Evolutionary conservation across 2,797 vertebrate genomes (phyloP).

Genomic region (Hapalemur alaotrensis): DNA sequence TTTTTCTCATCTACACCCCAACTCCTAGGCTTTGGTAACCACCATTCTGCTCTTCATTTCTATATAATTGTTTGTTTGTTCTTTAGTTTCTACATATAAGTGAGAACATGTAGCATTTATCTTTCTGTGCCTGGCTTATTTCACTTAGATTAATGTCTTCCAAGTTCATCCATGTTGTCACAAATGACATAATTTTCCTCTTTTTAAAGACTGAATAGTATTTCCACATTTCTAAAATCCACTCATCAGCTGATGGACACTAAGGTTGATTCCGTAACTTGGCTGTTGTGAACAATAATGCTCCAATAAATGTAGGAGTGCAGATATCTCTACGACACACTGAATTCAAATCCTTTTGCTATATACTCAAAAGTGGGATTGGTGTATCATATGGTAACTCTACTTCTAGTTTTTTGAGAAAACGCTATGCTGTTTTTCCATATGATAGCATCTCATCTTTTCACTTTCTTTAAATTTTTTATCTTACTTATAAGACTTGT

Average conservation of each 20-base stretch:
- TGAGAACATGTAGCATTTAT: background rate
- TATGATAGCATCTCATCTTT: background rate
- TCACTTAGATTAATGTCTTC: background rate
- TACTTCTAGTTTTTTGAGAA: background rate
- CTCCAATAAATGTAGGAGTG: background rate
- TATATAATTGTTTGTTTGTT: background rate
- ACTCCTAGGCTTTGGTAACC: background rate
- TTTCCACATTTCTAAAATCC: background rate
- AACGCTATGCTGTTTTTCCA: background rate
- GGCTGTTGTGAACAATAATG: background rate
- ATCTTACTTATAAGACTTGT: background rate
- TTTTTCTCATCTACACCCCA: background rate
- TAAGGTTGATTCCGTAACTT: background rate
- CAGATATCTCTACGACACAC: background rate
- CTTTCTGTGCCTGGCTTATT: background rate
- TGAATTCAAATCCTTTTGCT: background rate
- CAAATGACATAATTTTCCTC: background rate
- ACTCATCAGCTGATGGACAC: too few species aligned
- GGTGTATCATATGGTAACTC: background rate
- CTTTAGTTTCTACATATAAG: background rate
- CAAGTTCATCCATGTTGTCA: background rate
- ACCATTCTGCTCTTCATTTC: background rate
- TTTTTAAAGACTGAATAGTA: background rate
- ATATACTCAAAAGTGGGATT: background rate
- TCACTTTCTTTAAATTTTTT: background rate